phyloP scores from a whole-genome alignment of 2,113 vertebrate species.

The Indicator indicator region DNA sequence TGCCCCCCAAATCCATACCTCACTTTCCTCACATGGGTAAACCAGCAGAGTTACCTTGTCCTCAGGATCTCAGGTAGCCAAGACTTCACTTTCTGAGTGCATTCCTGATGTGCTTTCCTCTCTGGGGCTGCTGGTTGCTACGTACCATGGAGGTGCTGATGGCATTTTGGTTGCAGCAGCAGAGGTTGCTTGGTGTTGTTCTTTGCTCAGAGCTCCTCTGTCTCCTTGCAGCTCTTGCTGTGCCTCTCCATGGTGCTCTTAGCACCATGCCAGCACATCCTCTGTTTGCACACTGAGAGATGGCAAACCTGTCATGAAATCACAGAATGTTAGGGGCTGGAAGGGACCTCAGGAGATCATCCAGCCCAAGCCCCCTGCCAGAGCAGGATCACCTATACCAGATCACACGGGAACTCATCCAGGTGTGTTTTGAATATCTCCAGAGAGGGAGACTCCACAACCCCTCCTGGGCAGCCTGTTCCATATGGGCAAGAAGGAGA shows the following conservation, averaged over 20 bases:
- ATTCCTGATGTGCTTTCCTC: not conserved
- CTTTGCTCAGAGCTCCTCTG: constrained; percentile 13
- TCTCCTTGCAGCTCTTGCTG: not conserved
- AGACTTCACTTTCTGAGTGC: not conserved
- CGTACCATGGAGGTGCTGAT: not conserved
- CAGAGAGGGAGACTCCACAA: no score
- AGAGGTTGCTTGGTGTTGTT: not conserved
- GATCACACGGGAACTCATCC: no score
- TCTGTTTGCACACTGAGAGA: constrained; percentile 15
- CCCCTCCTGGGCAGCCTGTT: no score
- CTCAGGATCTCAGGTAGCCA: not conserved
- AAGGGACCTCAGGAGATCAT: no score
- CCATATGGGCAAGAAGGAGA: not conserved
- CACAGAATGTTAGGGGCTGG: no score
- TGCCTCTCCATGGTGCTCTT: not conserved
- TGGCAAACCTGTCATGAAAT: not conserved
- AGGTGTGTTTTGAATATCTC: no score
- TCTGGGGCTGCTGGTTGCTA: not conserved
- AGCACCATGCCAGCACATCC: constrained; percentile 30
- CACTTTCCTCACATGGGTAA: not conserved
- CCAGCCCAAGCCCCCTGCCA: no score
- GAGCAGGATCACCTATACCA: no score
- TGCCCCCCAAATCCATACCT: not conserved
- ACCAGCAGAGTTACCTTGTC: not conserved
- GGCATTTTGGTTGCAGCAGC: not conserved